Evolutionary conservation across 1,140 invertebrate species (phyloP).

Genomic region (Apis cerana): DNA sequence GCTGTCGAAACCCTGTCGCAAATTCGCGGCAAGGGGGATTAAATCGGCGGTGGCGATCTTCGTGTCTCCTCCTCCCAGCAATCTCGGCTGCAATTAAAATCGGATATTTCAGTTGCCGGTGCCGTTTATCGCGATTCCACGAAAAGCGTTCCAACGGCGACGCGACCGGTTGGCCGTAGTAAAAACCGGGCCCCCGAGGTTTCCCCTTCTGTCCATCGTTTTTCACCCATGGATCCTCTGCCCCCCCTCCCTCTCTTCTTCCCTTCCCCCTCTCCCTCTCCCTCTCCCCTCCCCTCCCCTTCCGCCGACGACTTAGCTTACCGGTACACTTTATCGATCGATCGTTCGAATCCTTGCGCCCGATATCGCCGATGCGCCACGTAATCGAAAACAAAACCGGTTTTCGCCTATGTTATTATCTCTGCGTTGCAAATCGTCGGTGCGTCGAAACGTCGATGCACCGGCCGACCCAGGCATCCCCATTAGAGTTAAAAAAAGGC

Average conservation of each 20-base stretch:
- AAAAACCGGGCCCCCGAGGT: constrained; percentile 61
- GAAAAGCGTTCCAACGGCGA: constrained; percentile 51
- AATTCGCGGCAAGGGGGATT: too few species aligned
- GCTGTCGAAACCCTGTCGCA: too few species aligned
- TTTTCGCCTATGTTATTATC: constrained; percentile 56
- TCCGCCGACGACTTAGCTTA: constrained; percentile 12
- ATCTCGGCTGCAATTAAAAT: constrained; percentile 78
- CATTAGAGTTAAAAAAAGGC: constrained; percentile 53
- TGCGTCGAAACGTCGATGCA: constrained; percentile 48
- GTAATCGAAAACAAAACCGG: constrained; percentile 64
- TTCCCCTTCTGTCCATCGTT: constrained; percentile 56
- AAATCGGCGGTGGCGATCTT: constrained; percentile 69
- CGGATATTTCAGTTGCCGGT: constrained; percentile 74
- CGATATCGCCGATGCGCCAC: constrained; percentile 38
- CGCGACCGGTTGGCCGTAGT: constrained; percentile 51
- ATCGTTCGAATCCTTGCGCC: constrained; percentile 50
- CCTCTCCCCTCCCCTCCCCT: constrained; percentile 25
- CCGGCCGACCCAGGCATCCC: not conserved
- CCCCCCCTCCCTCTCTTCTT: not conserved
- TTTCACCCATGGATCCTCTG: constrained; percentile 45
- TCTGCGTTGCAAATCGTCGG: constrained; percentile 45
- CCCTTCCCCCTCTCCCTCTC: not conserved
- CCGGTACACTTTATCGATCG: constrained; percentile 41
- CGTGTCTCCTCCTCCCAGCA: constrained; percentile 65
- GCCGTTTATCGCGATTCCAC: constrained; percentile 72